These are phyloP conservation scores for Saccopteryx leptura DNA, from an alignment of 2,113 vertebrate genomes.

Conservation along the genomic window DNA sequence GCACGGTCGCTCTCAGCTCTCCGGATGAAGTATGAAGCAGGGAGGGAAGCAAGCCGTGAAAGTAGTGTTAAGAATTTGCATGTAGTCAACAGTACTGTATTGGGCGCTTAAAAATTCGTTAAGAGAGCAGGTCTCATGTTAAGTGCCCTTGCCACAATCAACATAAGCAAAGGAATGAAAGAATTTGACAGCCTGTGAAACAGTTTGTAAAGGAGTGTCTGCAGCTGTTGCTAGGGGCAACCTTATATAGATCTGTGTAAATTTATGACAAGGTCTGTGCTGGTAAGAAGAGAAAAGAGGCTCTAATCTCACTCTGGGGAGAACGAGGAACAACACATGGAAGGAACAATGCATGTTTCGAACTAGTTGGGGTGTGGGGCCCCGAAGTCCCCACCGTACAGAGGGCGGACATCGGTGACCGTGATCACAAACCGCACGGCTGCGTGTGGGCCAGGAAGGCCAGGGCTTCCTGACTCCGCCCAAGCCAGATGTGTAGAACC, in stretches of 20 bases:
- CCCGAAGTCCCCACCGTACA: fast-evolving
- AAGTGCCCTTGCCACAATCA: background rate
- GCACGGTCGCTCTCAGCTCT: fast-evolving
- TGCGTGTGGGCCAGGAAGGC: fast-evolving
- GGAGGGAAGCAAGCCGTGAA: background rate
- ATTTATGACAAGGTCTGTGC: background rate
- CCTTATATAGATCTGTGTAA: background rate
- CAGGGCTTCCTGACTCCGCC: background rate
- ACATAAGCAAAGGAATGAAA: background rate
- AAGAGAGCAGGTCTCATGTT: background rate
- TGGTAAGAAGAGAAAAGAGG: background rate
- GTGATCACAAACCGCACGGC: background rate
- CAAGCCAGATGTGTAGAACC: fast-evolving
- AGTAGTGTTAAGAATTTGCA: background rate
- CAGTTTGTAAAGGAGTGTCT: background rate
- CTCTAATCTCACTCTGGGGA: constrained; percentile 14
- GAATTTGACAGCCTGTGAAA: background rate
- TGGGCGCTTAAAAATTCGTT: background rate
- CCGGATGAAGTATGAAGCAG: too few species aligned
- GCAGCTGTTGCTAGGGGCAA: constrained; percentile 50
- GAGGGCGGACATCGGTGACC: fast-evolving
- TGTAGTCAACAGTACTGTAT: too few species aligned
- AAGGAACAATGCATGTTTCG: fast-evolving
- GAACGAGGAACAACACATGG: background rate
- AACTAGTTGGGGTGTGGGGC: background rate